Evolutionary conservation across 2,113 vertebrate genomes (phyloP).

Genomic region (Genyomyrus donnyi): DNA sequence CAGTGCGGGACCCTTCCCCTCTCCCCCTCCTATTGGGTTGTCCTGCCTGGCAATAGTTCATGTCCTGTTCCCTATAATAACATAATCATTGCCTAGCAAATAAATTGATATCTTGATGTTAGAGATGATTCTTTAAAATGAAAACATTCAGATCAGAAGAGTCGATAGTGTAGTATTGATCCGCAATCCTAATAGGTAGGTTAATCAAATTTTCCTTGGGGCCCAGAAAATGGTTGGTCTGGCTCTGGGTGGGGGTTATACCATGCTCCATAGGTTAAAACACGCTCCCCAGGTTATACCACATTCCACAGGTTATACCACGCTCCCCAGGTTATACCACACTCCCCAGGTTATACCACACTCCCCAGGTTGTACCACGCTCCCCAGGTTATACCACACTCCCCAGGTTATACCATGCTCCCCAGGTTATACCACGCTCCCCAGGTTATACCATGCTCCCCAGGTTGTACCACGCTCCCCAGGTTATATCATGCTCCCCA

Average conservation of each 20-base stretch:
- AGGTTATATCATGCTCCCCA: no score
- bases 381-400: no score
- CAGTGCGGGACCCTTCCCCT: neutral
- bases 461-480: no score
- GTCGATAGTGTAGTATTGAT: neutral
- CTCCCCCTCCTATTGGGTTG: neutral
- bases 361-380: neutral
- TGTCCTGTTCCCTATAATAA: neutral
- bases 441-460: rapidly evolving
- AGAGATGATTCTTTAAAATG: neutral
- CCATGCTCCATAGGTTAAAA: neutral
- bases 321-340: no score
- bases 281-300: no score
- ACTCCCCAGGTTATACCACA: no score
- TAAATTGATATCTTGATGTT: neutral
- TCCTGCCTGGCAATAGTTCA: neutral
- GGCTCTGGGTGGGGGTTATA: neutral
- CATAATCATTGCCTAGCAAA: neutral
- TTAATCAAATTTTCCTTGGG: neutral
- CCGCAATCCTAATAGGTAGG: neutral
- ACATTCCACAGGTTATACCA: neutral
- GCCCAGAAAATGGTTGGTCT: neutral
- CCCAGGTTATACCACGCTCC: no score
- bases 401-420: rapidly evolving
- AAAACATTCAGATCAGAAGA: neutral